Evolutionary conservation across 92 coral and sea anemone species (phyloP), one percentile per base, ranked within the genome.

Genomic region (Chrysogorgia sp.): DNA sequence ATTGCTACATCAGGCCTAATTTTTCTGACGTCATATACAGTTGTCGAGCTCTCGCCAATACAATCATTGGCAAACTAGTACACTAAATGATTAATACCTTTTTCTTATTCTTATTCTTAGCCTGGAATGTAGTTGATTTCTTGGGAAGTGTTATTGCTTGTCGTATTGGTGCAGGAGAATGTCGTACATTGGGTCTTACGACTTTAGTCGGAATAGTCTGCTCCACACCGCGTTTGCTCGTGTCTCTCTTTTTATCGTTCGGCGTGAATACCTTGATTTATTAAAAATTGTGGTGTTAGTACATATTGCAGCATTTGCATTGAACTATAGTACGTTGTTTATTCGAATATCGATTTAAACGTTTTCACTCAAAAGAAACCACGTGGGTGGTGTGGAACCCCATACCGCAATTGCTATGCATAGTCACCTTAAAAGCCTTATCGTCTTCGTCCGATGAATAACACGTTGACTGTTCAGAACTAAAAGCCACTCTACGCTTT

Each of bases 401-500:
- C n/a, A n/a, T n/a, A n/a, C n/a, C n/a, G n/a, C n/a, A n/a, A n/a
- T n/a, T 15, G 12, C 64, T 19, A 32, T 10, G 8, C 22, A 34
- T 13, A 13, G 3, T 76, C 68, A 74, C 84, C 85, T 71, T 57
- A 53, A 47, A 72, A 24, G 79, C 84, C 34, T 80, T 92, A 32
- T 90, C 93, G n/a, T 85, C 85, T 25, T 86, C 91, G 55, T 89
- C 92, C 34, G 90, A 83, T 4, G 96, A 84, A 14, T 58, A 72
- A 40, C 82, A 55, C 55, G 90, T 71, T 60, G 82, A 80, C 52
- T 85, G 88, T 58, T 81, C 96, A 21, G 91, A 80, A 13, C 86
- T 85, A 80, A 94, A 94, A 32, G 87, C 92, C 63, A 94, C 98
- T 76, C 97, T 80, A 34, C 98, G 86, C 82, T 89, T 94, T 61